Conservation (phyloP, 2,113 vertebrate genomes). For the Periophthalmodon schlosseri region DNA sequence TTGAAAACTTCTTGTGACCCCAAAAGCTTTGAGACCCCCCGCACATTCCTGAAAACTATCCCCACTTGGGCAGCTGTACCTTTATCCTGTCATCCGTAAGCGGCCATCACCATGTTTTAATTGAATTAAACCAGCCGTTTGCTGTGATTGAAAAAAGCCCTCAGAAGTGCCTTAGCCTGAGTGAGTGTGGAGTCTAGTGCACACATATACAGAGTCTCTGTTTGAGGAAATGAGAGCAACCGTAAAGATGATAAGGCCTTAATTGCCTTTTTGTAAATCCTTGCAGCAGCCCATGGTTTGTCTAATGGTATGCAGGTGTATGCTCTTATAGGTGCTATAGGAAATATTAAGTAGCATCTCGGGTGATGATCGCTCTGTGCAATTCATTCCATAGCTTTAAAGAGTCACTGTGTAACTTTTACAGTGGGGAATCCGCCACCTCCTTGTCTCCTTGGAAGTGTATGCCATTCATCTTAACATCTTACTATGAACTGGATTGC, state of each 20-base stretch:
- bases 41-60: constrained; percentile 29
- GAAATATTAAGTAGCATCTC: constrained; percentile 49
- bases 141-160: constrained; percentile 55
- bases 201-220: constrained; percentile 36
- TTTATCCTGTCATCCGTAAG: constrained; percentile 49
- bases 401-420: not conserved
- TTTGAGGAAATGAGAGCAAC: constrained; percentile 51
- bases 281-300: constrained; percentile 35
- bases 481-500: too few relatives aligned
- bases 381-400: not conserved
- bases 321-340: constrained; percentile 38
- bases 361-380: constrained; percentile 24
- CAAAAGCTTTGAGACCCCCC: constrained; percentile 48
- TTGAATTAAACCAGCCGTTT: constrained; percentile 71
- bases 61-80: constrained; percentile 48
- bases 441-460: too few relatives aligned
- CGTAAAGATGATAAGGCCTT: constrained; percentile 67
- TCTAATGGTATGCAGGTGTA: constrained; percentile 62
- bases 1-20: constrained; percentile 65
- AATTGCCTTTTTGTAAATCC: constrained; percentile 67
- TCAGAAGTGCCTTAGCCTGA: constrained; percentile 61
- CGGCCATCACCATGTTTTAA: constrained; percentile 64
- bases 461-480: not conserved
- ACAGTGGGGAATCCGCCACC: too few relatives aligned
- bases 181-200: constrained; percentile 17